Base-by-base conservation (phyloP, 2,113 vertebrate species). In the Pteronura brasiliensis region DNA sequence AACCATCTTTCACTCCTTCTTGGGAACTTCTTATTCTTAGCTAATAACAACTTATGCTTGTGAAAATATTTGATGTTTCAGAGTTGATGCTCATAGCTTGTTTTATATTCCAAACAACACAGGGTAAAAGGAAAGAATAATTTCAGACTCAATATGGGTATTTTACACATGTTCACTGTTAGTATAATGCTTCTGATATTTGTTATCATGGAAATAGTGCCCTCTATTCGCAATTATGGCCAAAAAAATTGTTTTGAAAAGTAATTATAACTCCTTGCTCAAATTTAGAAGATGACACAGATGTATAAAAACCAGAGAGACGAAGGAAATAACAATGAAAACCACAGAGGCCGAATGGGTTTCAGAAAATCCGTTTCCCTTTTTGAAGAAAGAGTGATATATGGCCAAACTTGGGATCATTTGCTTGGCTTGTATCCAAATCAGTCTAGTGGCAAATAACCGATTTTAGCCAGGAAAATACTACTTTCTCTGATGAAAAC, bases 171-270 rank as follows among this genome's bases (percentile, higher is more conserved):
- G 34, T 20, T 80, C 69, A 12, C 23, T 72, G 21, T 42, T 69
- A 47, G 29, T 80, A 81, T 21, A 55, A 47, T 42, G 34, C 57
- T 85, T 93, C 82, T 79, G 52, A 42, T 82, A 88, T 86, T 76
- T 76, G 47, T 89, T 63, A 93, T 85, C 49, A 61, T 61, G 69
- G 39, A 77, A 92, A 85, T 8, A 80, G 59, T 77, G 52, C 44
- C 20, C 21, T 63, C 76, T 80, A 59, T 74, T 81, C 76, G 80
- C 36, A 89, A 74, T 34, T 59, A 76, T 86, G 25, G 27, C 34
- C 91, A 82, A 95, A 72, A 83, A 63, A 79, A 42, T 4, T 89
- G 59, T 88, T 88, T 82, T 88, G 21, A 94, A 85, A 55, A 95
- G 47, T 63, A 47, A 49, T 31, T 72, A 17, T 36, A 87, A 95